Evolutionary conservation across 1,140 invertebrate genomes (phyloP).

Genomic region (Tribolium castaneum): DNA sequence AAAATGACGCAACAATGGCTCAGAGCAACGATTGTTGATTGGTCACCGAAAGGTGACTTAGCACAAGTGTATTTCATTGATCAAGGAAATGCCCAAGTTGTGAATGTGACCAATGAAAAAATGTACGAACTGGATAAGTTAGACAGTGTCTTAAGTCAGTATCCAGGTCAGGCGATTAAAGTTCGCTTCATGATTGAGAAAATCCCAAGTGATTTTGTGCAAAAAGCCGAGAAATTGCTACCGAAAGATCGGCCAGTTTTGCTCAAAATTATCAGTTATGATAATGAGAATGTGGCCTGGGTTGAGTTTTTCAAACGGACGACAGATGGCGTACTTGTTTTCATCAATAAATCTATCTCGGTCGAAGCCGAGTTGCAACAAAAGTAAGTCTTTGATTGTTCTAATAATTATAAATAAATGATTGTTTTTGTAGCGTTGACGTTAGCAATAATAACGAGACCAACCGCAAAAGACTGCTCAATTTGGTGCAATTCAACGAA

Average conservation of each 20-base stretch:
- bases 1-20: slow-evolving; percentile 60
- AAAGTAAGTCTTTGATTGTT: slow-evolving; percentile 42
- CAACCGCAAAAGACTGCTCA: slow-evolving; percentile 1
- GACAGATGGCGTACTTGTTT: slow-evolving; percentile 69
- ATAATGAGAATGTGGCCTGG: slow-evolving; percentile 57
- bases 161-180: slow-evolving; percentile 66
- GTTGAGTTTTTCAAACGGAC: slow-evolving; percentile 74
- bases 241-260: slow-evolving; percentile 64
- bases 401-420: too few relatives aligned
- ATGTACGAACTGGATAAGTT: slow-evolving; percentile 62
- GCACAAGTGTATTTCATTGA: slow-evolving; percentile 65
- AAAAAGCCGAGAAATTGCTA: slow-evolving; percentile 65
- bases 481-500: slow-evolving; percentile 12
- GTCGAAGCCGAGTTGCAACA: slow-evolving; percentile 62
- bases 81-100: slow-evolving; percentile 61
- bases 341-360: slow-evolving; percentile 71
- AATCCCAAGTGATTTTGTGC: slow-evolving; percentile 64
- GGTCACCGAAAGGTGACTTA: slow-evolving; percentile 50
- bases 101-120: slow-evolving; percentile 54
- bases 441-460: background rate
- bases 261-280: slow-evolving; percentile 60
- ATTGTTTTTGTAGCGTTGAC: background rate
- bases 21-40: slow-evolving; percentile 58
- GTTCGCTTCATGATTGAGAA: slow-evolving; percentile 66
- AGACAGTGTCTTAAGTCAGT: slow-evolving; percentile 60